These are phyloP conservation scores for Stenodema calcarata DNA, from an alignment of 2,888 invertebrate species.

Conservation along the genomic window DNA sequence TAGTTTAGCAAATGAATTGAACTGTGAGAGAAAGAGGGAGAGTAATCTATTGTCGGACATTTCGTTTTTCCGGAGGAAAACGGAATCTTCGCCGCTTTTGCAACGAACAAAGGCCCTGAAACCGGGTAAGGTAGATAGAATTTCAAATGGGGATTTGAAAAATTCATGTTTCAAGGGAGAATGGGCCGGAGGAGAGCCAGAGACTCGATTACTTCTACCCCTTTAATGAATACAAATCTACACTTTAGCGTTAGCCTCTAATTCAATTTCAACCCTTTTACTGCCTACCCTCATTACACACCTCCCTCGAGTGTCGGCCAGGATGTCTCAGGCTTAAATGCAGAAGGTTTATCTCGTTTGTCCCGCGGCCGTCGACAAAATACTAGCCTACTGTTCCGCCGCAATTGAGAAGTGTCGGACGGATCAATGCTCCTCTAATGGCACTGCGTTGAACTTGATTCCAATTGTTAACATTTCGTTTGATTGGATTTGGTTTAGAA, in stretches of 20 bases:
- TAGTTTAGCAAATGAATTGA: background rate
- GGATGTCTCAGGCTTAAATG: background rate
- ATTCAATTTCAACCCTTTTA: constrained; percentile 21
- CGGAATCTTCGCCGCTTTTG: background rate
- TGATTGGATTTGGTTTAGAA: too few species aligned
- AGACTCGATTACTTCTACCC: constrained; percentile 5
- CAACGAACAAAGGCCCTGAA: background rate
- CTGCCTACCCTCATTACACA: constrained; percentile 1
- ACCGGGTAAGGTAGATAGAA: background rate
- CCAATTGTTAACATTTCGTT: too few species aligned
- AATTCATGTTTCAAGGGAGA: background rate
- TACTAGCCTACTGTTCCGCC: too few species aligned
- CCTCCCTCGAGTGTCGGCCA: background rate
- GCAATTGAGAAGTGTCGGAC: too few species aligned
- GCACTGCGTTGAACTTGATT: too few species aligned
- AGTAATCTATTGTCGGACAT: background rate
- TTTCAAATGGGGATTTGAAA: constrained; percentile 24
- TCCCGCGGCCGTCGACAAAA: too few species aligned
- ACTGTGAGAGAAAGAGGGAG: background rate
- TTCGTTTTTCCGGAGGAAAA: background rate
- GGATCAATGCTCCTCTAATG: too few species aligned
- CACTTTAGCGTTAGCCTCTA: constrained; percentile 10
- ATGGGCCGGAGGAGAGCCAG: background rate
- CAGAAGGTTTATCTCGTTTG: background rate
- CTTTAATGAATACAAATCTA: constrained; percentile 24